Evolutionary conservation across 1,140 invertebrate species (phyloP).

Genomic region (Drosophila yakuba): DNA sequence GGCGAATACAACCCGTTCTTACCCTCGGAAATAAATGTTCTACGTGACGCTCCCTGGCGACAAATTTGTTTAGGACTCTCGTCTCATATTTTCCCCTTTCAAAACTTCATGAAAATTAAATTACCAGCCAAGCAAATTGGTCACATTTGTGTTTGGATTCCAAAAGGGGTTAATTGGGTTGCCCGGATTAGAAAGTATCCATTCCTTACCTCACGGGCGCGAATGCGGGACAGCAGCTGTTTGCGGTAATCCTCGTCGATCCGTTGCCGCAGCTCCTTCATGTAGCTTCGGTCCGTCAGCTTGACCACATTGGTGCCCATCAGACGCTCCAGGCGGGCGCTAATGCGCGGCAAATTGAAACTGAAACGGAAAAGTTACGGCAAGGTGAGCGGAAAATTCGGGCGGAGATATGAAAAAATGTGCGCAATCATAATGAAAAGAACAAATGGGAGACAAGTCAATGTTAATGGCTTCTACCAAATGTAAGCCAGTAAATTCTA

Average conservation of each 20-base stretch:
- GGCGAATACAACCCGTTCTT: constrained; percentile 6
- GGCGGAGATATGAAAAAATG: constrained; percentile 5
- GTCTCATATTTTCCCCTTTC: constrained; percentile 12
- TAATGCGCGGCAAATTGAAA: constrained; percentile 86
- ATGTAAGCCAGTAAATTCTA: constrained; percentile 41
- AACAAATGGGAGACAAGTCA: constrained; percentile 25
- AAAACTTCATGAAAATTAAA: constrained; percentile 67
- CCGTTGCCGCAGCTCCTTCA: constrained; percentile 86
- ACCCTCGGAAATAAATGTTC: background rate
- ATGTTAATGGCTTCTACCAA: constrained; percentile 42
- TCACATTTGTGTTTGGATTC: constrained; percentile 61
- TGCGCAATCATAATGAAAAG: constrained; percentile 6
- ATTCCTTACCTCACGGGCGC: constrained; percentile 86
- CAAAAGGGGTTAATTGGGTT: constrained; percentile 23
- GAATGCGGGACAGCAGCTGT: constrained; percentile 86
- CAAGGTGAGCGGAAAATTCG: constrained; percentile 16
- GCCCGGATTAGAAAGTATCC: background rate
- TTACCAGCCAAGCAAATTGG: constrained; percentile 69
- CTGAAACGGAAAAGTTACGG: constrained; percentile 61
- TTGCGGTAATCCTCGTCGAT: constrained; percentile 87
- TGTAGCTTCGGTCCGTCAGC: constrained; percentile 88
- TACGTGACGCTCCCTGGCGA: constrained; percentile 57
- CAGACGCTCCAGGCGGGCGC: constrained; percentile 86
- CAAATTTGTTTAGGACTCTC: constrained; percentile 55
- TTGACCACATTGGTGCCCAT: constrained; percentile 88